Percentiles rank a stretch among this genome's conserved stretches.
Evolutionary conservation across 2,113 vertebrate species (phyloP).

Genomic region (Lates calcarifer): DNA sequence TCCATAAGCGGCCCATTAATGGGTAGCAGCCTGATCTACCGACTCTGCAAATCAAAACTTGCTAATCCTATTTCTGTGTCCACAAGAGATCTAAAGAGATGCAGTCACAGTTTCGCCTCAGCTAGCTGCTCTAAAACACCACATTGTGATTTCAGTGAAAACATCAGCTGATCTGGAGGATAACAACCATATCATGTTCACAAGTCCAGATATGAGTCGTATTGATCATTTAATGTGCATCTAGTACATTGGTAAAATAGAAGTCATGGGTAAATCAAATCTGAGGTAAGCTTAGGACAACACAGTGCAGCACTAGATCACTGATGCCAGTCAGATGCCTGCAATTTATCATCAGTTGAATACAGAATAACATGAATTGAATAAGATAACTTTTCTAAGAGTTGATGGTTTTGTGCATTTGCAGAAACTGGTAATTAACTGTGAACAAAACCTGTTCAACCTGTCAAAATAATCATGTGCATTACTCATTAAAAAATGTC

Average conservation of each 20-base stretch:
- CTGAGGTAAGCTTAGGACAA: not conserved
- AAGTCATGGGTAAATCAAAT: conserved; percentile 9
- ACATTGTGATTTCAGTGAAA: conserved; percentile 13
- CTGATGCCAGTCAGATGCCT: not conserved
- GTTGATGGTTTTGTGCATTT: too few relatives aligned
- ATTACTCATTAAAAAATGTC: not conserved
- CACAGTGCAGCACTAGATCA: not conserved
- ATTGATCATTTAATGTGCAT: conserved; percentile 4
- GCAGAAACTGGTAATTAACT: too few relatives aligned
- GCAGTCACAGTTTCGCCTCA: not conserved
- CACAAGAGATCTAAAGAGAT: conserved; percentile 53
- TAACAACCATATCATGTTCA: not conserved
- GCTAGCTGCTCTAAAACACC: conserved; percentile 18
- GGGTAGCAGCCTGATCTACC: conserved; percentile 58
- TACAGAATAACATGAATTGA: not conserved
- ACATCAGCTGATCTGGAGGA: conserved; percentile 14
- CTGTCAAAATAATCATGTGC: too few relatives aligned
- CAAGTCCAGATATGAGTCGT: conserved; percentile 1
- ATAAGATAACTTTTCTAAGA: not conserved
- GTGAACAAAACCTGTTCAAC: too few relatives aligned
- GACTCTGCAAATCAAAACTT: conserved; percentile 73
- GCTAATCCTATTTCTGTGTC: conserved; percentile 67
- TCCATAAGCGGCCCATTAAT: conserved; percentile 69
- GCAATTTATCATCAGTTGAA: not conserved
- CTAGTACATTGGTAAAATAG: not conserved